Evolutionary conservation across 2,113 vertebrate species (phyloP), one percentile per base, ranked within the genome.

Genomic region (Vireo altiloquus): DNA sequence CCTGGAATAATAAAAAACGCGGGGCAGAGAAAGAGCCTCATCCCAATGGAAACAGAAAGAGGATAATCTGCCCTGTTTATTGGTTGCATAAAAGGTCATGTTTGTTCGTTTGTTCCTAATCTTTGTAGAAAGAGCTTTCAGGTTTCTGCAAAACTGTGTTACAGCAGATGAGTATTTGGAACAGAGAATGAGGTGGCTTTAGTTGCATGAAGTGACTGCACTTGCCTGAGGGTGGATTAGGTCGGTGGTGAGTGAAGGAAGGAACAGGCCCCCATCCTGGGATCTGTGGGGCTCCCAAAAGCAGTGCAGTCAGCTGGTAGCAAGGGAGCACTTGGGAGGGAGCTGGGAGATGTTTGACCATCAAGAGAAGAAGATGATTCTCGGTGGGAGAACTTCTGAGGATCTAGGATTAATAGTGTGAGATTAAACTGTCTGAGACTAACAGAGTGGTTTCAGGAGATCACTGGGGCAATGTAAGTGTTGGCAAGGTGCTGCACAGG

Each of bases 331-430:
- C 19, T 78, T 52, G 40, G 30, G 33, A 60, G 27, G 56, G 28
- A 78, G 10, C 42, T 13, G 66, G 25, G 37, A 72, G 39, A 6
- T 30, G 5, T 89, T 72, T 1, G 7, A 22, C 42, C 1, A 4
- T 57, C 39, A 68, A 15, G 65, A 81, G 35, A n/a, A 59, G 53
- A 28, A 44, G 53, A 19, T 57, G 7, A 17, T 77, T 86, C 37
- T 80, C 28, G 22, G 2, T 42, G n/a, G 10, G 9, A 64, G 30
- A 71, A 28, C 28, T 77, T 89, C 24, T n/a, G 42, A 60, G 66
- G 5, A 3, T 46, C 20, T 60, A 56, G 64, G 20, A 33, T 66
- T 74, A 28, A 27, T 1, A 3, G 10, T 1, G 0, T 57, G 68
- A 40, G 15, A n/a, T 65, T 28, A 42, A 94, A 33, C 18, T 50